These are phyloP conservation scores for Parotocinclus haroldoi DNA, from an alignment of 2,797 vertebrate species.

Conservation along the genomic window DNA sequence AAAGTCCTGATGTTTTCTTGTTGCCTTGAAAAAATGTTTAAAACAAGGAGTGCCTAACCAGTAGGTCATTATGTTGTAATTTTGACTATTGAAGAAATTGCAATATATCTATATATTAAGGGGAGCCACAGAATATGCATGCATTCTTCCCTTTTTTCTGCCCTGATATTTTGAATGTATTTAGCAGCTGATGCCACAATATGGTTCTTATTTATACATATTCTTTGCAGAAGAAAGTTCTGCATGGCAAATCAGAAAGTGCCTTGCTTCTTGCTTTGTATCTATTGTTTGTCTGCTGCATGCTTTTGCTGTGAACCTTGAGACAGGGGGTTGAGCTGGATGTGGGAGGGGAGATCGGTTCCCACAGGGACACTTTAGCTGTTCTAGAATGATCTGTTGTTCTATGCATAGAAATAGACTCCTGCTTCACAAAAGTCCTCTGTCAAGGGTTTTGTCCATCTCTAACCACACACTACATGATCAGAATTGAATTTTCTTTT, in stretches of 20 bases:
- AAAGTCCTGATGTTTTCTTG: constrained; percentile 22
- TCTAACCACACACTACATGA: constrained; percentile 32
- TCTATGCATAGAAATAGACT: constrained; percentile 12
- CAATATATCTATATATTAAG: too few species aligned
- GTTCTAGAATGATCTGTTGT: constrained; percentile 32
- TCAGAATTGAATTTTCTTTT: constrained; percentile 49
- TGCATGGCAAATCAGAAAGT: neutral
- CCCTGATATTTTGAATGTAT: neutral
- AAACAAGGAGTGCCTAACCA: constrained; percentile 61
- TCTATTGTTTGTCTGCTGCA: constrained; percentile 29
- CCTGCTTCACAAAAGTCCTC: neutral
- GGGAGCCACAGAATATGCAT: neutral
- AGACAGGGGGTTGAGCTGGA: neutral
- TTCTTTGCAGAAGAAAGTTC: neutral
- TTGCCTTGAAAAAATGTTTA: constrained; percentile 46
- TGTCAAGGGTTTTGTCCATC: constrained; percentile 5
- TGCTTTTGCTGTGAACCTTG: constrained; percentile 37
- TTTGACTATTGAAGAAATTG: neutral
- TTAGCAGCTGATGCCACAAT: too few species aligned
- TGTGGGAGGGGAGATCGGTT: constrained; percentile 22
- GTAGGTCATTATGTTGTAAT: constrained; percentile 41
- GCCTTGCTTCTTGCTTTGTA: constrained; percentile 17
- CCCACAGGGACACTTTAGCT: constrained; percentile 43
- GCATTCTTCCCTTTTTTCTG: neutral
- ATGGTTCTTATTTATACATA: neutral